These are phyloP conservation scores for Zeuzera pyrina DNA, from an alignment of 2,888 invertebrate genomes.

Conservation along the genomic window DNA sequence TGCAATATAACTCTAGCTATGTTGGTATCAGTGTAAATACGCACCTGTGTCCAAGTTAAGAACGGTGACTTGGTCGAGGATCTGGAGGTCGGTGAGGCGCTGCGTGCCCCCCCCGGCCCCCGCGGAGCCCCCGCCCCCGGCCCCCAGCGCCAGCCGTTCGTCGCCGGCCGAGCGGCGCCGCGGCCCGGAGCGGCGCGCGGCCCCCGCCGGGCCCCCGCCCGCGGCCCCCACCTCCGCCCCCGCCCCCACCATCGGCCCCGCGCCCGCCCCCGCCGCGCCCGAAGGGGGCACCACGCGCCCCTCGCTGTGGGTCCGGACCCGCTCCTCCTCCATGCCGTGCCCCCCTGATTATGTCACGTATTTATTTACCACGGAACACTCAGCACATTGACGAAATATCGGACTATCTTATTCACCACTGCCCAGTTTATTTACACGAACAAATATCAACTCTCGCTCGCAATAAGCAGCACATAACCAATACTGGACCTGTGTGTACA, in stretches of 20 bases:
- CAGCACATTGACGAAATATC: no score
- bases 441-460: no score
- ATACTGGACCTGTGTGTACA: no score
- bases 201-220: slow-evolving; percentile 27
- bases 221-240: no score
- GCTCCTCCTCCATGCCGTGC: no score
- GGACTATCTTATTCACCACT: no score
- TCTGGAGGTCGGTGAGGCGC: slow-evolving; percentile 92
- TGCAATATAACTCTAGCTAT: no score
- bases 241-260: slow-evolving; percentile 3
- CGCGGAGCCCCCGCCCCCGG: slow-evolving; percentile 85
- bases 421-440: no score
- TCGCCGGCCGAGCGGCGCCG: slow-evolving; percentile 89
- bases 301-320: slow-evolving; percentile 75
- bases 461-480: no score
- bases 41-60: slow-evolving; percentile 82
- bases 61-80: slow-evolving; percentile 91
- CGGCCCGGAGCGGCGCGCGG: slow-evolving; percentile 40
- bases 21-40: no score
- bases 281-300: slow-evolving; percentile 49
- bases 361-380: no score
- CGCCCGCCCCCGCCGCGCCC: slow-evolving; percentile 3
- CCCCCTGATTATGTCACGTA: no score
- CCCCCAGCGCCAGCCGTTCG: slow-evolving; percentile 80
- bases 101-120: slow-evolving; percentile 91